Conservation (phyloP, 2,797 vertebrate species). For the Poeciliopsis presidionis region DNA sequence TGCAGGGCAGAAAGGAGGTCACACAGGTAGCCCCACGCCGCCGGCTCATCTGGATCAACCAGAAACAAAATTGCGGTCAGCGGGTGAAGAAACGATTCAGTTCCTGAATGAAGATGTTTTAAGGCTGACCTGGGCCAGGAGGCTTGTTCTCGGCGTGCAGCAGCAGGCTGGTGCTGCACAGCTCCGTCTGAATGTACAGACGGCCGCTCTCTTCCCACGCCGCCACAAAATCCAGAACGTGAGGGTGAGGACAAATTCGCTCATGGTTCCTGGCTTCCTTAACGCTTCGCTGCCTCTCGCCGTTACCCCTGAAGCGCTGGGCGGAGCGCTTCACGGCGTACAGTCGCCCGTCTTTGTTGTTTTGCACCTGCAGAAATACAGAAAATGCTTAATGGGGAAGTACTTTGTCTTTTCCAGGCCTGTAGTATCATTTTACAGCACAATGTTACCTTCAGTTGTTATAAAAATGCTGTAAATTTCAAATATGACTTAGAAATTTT, state of each 20-base stretch:
- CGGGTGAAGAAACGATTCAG: background rate
- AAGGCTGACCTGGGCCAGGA: constrained; percentile 66
- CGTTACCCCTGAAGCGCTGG: constrained; percentile 86
- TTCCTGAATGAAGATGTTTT: background rate
- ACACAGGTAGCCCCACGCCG: constrained; percentile 85
- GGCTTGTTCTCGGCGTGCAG: constrained; percentile 84
- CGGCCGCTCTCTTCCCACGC: constrained; percentile 90
- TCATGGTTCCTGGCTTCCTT: constrained; percentile 89
- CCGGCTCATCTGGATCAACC: constrained; percentile 74
- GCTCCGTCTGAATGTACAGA: constrained; percentile 92
- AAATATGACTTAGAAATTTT: too few species aligned
- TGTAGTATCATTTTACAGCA: too few species aligned
- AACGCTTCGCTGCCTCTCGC: constrained; percentile 83
- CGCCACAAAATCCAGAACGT: constrained; percentile 84
- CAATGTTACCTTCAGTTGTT: too few species aligned
- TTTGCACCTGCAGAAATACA: constrained; percentile 80
- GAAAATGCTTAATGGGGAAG: constrained; percentile 3
- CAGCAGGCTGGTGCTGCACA: constrained; percentile 87
- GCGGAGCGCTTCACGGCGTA: constrained; percentile 90
- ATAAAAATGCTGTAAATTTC: too few species aligned
- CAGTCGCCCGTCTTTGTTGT: constrained; percentile 78
- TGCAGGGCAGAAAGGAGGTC: constrained; percentile 87
- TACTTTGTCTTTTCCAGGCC: too few species aligned
- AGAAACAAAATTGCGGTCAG: constrained; percentile 14
- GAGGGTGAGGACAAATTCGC: constrained; percentile 84